Base-by-base conservation (phyloP, 2,797 vertebrate genomes). In the Selene dorsalis region DNA sequence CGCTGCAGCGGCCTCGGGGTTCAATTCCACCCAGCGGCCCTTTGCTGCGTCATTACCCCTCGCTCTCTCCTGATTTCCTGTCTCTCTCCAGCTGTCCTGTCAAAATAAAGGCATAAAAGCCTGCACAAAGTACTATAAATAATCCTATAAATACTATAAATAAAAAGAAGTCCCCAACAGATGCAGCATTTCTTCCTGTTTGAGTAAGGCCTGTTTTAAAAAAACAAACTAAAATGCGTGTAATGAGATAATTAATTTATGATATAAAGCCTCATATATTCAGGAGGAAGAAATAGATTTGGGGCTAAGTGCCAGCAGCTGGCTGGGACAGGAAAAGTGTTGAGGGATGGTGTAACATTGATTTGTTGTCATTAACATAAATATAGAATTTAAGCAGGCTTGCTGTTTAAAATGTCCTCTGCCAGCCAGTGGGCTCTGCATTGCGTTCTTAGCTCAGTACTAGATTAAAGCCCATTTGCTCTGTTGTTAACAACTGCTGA, bases 401-500 rank as follows among this genome's bases (percentile, higher is more conserved):
- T 13, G 11, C 43, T 62, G 28, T 55, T 24, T 28, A 3, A 60
- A 35, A 13, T 4, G 2, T 14, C 38, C 30, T 32, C 13, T 0
- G 24, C 57, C 35, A 64, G 52, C 50, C 17, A 20, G 0, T 16
- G 1, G 9, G 14, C 53, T 50, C 3, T 48, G 18, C 16, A 14
- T 41, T 16, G 1, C 9, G 30, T 35, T 48, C 20, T 1, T 1
- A 6, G 52, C 20, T 45, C 52, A 58, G 6, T 6, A 4, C n/a
- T 12, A 56, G 66, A 73, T 80, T 75, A 55, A 77, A 82, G 63
- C 20, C 55, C 79, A 74, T 77, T 52, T 77, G 84, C 67, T 77
- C 24, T 2, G 58, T 62, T 47, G 60, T 18, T 39, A 80, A 74
- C 83, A 78, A 73, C 80, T 77, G 88, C 80, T 74, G 88, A 65